Evolutionary conservation across 2,797 vertebrate species (phyloP).

Genomic region (Paramormyrops hopkinsi): DNA sequence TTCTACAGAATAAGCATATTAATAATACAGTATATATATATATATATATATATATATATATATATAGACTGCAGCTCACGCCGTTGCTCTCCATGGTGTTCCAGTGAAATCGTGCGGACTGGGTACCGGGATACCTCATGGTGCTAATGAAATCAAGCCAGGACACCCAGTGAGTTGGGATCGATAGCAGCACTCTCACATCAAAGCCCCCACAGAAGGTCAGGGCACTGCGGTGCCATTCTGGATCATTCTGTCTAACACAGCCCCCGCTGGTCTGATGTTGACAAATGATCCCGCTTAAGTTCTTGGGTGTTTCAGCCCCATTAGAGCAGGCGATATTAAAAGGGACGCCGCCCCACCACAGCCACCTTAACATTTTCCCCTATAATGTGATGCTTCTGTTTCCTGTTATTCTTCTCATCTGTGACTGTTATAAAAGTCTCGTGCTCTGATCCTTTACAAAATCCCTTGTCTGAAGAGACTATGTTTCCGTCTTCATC

Average conservation of each 20-base stretch:
- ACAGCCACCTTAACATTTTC: constrained; percentile 6
- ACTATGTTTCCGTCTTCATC: neutral
- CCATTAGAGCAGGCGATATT: neutral
- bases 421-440: neutral
- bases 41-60: neutral
- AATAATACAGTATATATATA: neutral
- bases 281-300: constrained; percentile 14
- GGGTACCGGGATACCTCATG: neutral
- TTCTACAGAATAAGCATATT: neutral
- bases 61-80: neutral
- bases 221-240: neutral
- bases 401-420: neutral
- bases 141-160: constrained; percentile 20
- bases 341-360: neutral
- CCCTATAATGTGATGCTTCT: neutral
- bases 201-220: constrained; percentile 16
- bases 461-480: neutral
- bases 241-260: constrained; percentile 8
- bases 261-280: constrained; percentile 5
- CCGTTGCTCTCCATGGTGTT: neutral
- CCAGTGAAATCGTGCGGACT: neutral
- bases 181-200: constrained; percentile 14
- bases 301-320: neutral
- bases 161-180: neutral
- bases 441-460: neutral